A percentile compares a stretch with the other conserved stretches of the same genome.
Evolutionary conservation across 1,140 invertebrate genomes (phyloP).

Genomic region (Oedothorax gibbosus): DNA sequence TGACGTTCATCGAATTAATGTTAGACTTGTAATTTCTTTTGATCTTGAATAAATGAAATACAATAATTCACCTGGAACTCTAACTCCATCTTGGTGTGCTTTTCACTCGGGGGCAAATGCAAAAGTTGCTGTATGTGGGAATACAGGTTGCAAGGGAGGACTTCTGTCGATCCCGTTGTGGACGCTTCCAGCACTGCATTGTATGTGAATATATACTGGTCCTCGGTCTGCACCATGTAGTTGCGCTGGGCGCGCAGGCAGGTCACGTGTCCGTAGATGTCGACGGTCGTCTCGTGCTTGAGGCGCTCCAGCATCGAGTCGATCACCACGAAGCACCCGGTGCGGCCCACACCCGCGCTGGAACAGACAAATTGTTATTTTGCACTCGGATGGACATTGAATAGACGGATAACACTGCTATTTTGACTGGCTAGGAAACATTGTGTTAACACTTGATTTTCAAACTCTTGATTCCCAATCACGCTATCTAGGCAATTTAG

Average conservation of each 20-base stretch:
- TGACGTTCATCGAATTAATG: too few species aligned
- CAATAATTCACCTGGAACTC: slow-evolving; percentile 86
- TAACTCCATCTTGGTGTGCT: slow-evolving; percentile 95
- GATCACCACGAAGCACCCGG: slow-evolving; percentile 98
- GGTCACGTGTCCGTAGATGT: slow-evolving; percentile 99
- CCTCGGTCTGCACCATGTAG: slow-evolving; percentile 98
- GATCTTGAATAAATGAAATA: too few species aligned
- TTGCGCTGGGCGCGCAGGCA: slow-evolving; percentile 96
- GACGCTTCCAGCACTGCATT: slow-evolving; percentile 96
- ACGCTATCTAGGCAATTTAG: too few species aligned
- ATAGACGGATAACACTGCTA: too few species aligned
- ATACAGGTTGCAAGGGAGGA: slow-evolving; percentile 91
- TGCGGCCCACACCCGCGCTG: slow-evolving; percentile 96
- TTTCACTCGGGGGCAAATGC: slow-evolving; percentile 75
- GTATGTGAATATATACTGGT: slow-evolving; percentile 99
- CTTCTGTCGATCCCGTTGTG: slow-evolving; percentile 93
- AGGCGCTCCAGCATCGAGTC: slow-evolving; percentile 96
- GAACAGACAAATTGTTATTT: slow-evolving; percentile 60
- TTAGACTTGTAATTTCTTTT: too few species aligned
- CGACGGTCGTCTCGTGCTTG: slow-evolving; percentile 95
- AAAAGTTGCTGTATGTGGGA: slow-evolving; percentile 93
- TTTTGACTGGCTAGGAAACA: too few species aligned
- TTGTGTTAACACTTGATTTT: too few species aligned
- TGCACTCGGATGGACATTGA: too few species aligned
- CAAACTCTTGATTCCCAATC: too few species aligned